A percentile compares a stretch with the other conserved stretches of the same genome.
phyloP scores from a whole-genome alignment of 2,797 vertebrate genomes.

The Xiphorhynchus erythropygius region DNA sequence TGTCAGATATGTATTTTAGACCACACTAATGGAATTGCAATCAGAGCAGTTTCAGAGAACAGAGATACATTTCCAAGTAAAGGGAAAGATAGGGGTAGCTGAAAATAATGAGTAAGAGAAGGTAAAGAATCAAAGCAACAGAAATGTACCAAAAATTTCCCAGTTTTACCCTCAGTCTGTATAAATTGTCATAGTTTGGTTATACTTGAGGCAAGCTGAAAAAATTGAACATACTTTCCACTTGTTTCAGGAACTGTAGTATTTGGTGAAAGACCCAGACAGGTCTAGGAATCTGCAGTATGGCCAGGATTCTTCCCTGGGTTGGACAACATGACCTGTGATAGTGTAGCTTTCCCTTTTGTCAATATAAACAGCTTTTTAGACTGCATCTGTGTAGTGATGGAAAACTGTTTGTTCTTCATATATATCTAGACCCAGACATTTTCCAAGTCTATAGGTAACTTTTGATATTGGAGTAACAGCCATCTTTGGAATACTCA shows the following conservation, averaged over 20 bases:
- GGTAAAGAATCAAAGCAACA: neutral
- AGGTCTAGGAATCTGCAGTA: neutral
- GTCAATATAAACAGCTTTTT: neutral
- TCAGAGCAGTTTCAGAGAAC: neutral
- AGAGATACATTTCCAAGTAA: neutral
- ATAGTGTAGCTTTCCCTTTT: neutral
- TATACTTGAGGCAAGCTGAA: neutral
- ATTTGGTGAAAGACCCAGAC: neutral
- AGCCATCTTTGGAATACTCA: neutral
- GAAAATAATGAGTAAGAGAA: neutral
- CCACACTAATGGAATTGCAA: neutral
- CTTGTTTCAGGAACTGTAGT: neutral
- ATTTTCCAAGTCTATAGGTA: neutral
- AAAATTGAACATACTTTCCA: neutral
- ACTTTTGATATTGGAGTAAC: neutral
- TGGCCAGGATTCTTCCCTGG: neutral
- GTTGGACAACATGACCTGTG: neutral
- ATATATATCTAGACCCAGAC: neutral
- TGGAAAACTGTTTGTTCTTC: neutral
- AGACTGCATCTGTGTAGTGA: neutral
- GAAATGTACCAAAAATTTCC: neutral
- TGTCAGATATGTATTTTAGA: neutral
- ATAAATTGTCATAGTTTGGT: neutral
- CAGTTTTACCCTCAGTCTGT: neutral
- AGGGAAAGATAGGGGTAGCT: neutral